Evolutionary conservation across 2,888 invertebrate genomes (phyloP).

Genomic region (Bombylius major): DNA sequence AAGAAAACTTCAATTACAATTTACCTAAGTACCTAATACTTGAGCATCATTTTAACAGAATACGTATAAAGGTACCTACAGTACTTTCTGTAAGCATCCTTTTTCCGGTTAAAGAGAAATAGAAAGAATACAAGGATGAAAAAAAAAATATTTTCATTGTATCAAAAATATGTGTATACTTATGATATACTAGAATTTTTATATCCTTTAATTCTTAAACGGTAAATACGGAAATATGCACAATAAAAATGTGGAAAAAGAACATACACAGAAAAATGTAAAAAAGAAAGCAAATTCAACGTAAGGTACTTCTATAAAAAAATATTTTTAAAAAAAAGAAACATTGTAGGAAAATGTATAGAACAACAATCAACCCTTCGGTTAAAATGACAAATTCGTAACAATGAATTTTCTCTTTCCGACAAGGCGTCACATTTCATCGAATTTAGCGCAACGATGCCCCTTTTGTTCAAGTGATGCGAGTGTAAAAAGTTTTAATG

Average conservation of each 20-base stretch:
- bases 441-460: constrained; percentile 39
- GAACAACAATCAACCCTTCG: not conserved
- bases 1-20: constrained; percentile 9
- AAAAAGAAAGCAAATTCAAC: no score
- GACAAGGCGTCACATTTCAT: constrained; percentile 39
- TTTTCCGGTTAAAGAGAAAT: not conserved
- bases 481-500: no score
- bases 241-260: no score
- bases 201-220: no score
- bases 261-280: no score
- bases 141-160: not conserved
- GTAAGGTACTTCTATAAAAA: no score
- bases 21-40: constrained; percentile 9
- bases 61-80: not conserved
- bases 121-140: not conserved
- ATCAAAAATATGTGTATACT: no score
- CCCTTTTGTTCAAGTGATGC: constrained; percentile 30
- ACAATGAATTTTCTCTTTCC: no score
- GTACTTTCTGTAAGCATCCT: not conserved
- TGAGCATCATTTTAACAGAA: not conserved
- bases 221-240: no score
- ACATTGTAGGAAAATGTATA: not conserved
- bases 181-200: no score
- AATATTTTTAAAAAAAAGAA: no score
- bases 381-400: not conserved